Percentiles rank a stretch among this genome's conserved stretches.
These are phyloP conservation scores for Oedothorax gibbosus DNA, from an alignment of 1,140 invertebrate genomes.

Conservation along the genomic window DNA sequence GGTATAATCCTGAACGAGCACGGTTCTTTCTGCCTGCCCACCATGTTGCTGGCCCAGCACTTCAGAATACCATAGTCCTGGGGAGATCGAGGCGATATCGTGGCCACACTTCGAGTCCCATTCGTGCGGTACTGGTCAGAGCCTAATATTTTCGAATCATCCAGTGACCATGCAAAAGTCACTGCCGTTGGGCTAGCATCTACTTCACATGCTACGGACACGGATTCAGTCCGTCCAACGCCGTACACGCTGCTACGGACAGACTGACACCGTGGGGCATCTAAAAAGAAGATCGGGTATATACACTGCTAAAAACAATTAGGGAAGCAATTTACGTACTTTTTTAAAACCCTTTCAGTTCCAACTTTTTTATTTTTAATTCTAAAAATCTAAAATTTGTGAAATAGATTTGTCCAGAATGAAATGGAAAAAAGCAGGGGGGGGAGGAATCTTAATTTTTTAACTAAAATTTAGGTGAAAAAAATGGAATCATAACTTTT, in stretches of 20 bases:
- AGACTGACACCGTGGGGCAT: constrained; percentile 64
- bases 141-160: constrained; percentile 30
- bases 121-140: constrained; percentile 23
- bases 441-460: no score
- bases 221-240: constrained; percentile 64
- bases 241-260: constrained; percentile 63
- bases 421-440: no score
- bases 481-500: no score
- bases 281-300: constrained; percentile 51
- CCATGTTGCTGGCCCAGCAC: constrained; percentile 86
- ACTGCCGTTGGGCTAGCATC: constrained; percentile 63
- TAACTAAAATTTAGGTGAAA: no score
- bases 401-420: no score
- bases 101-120: constrained; percentile 55
- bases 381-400: no score
- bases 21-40: constrained; percentile 82
- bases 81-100: constrained; percentile 74
- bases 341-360: no score
- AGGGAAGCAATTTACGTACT: no score
- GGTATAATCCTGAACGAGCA: constrained; percentile 84
- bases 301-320: no score
- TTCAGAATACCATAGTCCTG: constrained; percentile 83
- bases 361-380: no score
- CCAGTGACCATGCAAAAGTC: constrained; percentile 63
- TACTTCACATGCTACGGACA: constrained; percentile 64